phyloP scores from a whole-genome alignment of 2,113 vertebrate genomes.

The Tachycineta bicolor region DNA sequence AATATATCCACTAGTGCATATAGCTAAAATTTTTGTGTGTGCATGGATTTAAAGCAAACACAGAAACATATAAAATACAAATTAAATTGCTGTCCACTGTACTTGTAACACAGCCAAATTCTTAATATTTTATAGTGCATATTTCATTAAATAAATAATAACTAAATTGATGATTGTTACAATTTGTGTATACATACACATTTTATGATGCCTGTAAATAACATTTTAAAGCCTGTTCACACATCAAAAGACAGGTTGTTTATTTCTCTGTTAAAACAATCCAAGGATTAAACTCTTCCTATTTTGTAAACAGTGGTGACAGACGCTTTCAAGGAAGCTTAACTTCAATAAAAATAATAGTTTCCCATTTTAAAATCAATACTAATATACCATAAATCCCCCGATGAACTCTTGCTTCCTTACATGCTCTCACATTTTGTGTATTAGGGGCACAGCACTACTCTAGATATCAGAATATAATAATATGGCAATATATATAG shows the following conservation, averaged over 20 bases:
- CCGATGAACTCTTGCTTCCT: constrained; percentile 39
- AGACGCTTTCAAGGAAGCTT: constrained; percentile 18
- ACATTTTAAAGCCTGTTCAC: constrained; percentile 52
- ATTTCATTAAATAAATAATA: constrained; percentile 6
- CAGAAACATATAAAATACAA: neutral
- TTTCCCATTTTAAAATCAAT: constrained; percentile 34
- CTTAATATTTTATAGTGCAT: constrained; percentile 5
- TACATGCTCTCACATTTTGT: constrained; percentile 56
- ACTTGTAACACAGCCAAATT: constrained; percentile 5
- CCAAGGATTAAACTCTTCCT: constrained; percentile 31
- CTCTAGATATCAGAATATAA: constrained; percentile 58
- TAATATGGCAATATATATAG: constrained; percentile 64
- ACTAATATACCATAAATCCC: constrained; percentile 18
- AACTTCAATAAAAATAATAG: constrained; percentile 24
- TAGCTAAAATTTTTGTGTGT: neutral
- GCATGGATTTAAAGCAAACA: constrained; percentile 4
- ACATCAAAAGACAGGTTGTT: constrained; percentile 37
- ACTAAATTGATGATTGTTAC: constrained; percentile 30
- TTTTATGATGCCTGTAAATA: constrained; percentile 29
- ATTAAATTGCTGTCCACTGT: neutral
- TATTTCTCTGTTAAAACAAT: constrained; percentile 61
- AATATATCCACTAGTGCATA: neutral
- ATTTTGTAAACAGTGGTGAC: constrained; percentile 57
- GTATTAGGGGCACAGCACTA: constrained; percentile 61
- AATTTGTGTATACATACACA: neutral